These are phyloP conservation scores for Aradus depressus DNA, from an alignment of 2,888 invertebrate species.

Conservation along the genomic window DNA sequence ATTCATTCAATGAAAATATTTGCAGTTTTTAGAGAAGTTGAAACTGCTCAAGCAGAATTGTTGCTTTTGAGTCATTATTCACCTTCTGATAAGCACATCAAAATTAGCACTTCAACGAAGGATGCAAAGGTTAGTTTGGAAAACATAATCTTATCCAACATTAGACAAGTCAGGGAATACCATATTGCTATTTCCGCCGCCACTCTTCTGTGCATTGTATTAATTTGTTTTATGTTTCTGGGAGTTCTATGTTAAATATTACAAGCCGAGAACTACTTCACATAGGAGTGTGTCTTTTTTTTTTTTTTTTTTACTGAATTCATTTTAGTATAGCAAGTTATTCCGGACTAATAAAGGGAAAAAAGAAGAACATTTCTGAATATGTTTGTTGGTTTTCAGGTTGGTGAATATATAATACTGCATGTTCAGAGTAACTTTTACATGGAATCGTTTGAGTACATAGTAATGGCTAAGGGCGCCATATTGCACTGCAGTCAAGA, in stretches of 20 bases:
- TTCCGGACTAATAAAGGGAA: no score
- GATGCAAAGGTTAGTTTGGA: constrained; percentile 57
- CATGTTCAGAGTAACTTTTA: constrained; percentile 87
- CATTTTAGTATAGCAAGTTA: neutral
- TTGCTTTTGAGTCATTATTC: constrained; percentile 68
- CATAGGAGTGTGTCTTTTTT: constrained; percentile 3
- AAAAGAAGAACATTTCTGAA: no score
- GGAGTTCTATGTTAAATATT: no score
- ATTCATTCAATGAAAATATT: constrained; percentile 54
- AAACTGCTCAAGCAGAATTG: constrained; percentile 55
- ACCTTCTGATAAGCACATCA: constrained; percentile 68
- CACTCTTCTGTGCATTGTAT: no score
- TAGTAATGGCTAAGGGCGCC: constrained; percentile 86
- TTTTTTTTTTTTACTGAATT: constrained; percentile 5
- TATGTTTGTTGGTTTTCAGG: constrained; percentile 49
- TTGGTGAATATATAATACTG: constrained; percentile 89
- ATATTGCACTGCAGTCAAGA: constrained; percentile 76
- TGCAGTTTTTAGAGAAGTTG: constrained; percentile 57
- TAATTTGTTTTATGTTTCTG: no score
- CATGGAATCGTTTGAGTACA: constrained; percentile 78
- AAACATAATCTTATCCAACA: no score
- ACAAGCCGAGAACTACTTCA: no score
- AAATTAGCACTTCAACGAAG: constrained; percentile 73
- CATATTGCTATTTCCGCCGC: no score
- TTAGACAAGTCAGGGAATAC: no score